Conservation (phyloP, 2,797 vertebrate species). For the Poeciliopsis gracilis region DNA sequence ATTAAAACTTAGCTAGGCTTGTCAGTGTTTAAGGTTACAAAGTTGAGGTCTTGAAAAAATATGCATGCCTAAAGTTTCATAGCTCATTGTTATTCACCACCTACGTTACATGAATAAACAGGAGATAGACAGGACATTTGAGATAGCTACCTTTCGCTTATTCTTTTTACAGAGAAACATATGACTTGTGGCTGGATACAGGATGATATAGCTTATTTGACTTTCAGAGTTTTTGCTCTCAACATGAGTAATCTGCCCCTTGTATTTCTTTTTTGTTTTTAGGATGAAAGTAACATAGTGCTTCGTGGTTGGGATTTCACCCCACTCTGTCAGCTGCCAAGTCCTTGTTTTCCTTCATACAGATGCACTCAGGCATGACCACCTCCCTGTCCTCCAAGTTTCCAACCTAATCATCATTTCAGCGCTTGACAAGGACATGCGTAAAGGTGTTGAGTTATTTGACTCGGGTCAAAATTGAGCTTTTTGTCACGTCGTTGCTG, state of each 20-base stretch:
- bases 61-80: conserved; percentile 27
- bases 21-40: conserved; percentile 32
- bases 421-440: conserved; percentile 71
- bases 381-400: conserved; percentile 57
- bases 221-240: not conserved
- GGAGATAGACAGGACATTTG: not conserved
- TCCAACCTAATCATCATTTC: conserved; percentile 71
- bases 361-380: conserved; percentile 50
- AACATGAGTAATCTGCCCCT: not conserved
- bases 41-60: conserved; percentile 24
- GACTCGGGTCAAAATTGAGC: conserved; percentile 60
- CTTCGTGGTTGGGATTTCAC: conserved; percentile 22
- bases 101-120: conserved; percentile 33
- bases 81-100: conserved; percentile 47
- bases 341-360: conserved; percentile 56
- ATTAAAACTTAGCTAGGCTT: not conserved
- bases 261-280: not conserved
- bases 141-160: not conserved
- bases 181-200: not conserved
- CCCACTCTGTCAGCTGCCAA: conserved; percentile 35
- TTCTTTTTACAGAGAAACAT: not conserved
- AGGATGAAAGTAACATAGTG: not conserved
- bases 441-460: conserved; percentile 72
- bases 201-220: not conserved
- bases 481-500: conserved; percentile 64